Evolutionary conservation across 2,113 vertebrate genomes (phyloP), one percentile per base, ranked within the genome.

Genomic region (Sakesphorus luctuosus): DNA sequence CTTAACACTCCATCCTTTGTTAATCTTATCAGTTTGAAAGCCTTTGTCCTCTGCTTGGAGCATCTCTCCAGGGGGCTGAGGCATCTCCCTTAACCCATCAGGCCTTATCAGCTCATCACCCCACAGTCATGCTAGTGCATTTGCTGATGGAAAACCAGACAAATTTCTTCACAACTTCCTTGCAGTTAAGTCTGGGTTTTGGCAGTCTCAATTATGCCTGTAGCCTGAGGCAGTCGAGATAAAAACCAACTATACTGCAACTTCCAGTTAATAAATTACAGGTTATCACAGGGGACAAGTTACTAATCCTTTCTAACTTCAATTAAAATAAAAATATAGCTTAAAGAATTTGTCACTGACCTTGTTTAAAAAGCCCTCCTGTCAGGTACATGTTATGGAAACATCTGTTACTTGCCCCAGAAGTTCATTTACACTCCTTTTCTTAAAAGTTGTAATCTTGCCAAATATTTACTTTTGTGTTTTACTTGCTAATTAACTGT

Each of bases 391-490:
- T 7, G 5, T 53, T 67, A 65, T 29, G 12, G 86, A 87, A 92
- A 85, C 65, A 90, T 89, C 74, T 93, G 50, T 89, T 87, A 40
- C 65, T 87, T 87, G 33, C 63, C 78, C 83, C 52, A n/a, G 28
- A 76, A 79, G 56, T 47, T 93, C 40, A 67, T 89, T 91, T 81
- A 26, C 40, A 89, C 26, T 69, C 50, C 40, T 96, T 91, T 89
- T 80, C 77, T 89, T 84, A 87, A 91, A 93, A 92, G 80, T 84
- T 93, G 83, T 93, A 93, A 96, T 97, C 58, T 94, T 90, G 88
- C 87, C 91, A 97, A 96, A 96, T 97, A 93, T 97, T 97, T 96
- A 97, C 74, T 96, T 96, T 84, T 77, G 58, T 81, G 47, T 94
- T 85, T 90, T 86, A 53, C n/a, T 89, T 85, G 71, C 73, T 96